These are phyloP conservation scores for Heliothis subflexa DNA, from an alignment of 1,140 invertebrate genomes.

Conservation along the genomic window DNA sequence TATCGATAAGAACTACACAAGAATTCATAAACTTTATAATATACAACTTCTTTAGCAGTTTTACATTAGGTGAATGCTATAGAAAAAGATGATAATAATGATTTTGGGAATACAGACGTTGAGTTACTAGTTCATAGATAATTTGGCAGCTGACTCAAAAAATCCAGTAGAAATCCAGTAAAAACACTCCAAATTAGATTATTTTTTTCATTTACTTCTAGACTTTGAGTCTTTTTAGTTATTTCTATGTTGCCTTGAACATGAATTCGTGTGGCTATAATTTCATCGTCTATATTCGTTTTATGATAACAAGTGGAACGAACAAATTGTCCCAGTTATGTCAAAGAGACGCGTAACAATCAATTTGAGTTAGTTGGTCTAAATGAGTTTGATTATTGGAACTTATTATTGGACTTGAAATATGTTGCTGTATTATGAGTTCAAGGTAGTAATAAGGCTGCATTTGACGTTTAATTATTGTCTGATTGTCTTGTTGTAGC, in stretches of 20 bases:
- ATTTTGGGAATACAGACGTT: no score
- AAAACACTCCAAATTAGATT: constrained; percentile 1
- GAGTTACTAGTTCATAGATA: background rate
- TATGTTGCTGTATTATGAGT: background rate
- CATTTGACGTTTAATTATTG: background rate
- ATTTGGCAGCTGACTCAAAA: background rate
- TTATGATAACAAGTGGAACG: constrained; percentile 1
- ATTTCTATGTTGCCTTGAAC: constrained; percentile 6
- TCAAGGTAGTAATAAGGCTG: background rate
- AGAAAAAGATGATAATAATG: no score
- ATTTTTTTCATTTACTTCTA: background rate
- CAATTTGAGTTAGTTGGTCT: constrained; percentile 16
- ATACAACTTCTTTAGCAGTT: constrained; percentile 1
- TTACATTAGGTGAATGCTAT: no score
- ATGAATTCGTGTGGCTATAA: background rate
- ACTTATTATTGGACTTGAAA: constrained; percentile 3
- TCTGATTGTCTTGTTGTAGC: background rate
- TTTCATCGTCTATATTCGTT: constrained; percentile 9
- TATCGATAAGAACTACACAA: constrained; percentile 13
- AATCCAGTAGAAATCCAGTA: background rate
- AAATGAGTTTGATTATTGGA: constrained; percentile 18
- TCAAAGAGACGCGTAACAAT: constrained; percentile 10
- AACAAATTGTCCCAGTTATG: constrained; percentile 23
- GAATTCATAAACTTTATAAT: background rate
- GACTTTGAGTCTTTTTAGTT: background rate